Percentiles rank a stretch among this genome's conserved stretches.
Conservation (phyloP, 2,888 invertebrate genomes). For the Volucella inanis region DNA sequence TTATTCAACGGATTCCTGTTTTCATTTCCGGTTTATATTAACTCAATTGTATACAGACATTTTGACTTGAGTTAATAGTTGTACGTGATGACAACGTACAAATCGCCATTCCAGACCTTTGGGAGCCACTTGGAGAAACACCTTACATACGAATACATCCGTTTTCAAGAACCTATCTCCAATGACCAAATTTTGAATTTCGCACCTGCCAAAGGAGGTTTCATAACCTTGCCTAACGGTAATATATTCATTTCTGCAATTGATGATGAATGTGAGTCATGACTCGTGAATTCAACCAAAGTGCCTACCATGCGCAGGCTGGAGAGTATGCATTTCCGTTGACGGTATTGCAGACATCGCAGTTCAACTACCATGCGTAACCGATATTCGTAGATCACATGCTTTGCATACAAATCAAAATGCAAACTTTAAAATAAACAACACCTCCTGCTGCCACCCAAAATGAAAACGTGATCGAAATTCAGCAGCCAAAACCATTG, state of each 20-base stretch:
- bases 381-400: conserved; percentile 61
- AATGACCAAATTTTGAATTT: background rate
- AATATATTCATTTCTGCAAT: background rate
- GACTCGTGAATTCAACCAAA: conserved; percentile 8
- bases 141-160: background rate
- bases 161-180: background rate
- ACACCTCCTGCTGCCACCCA: conserved; percentile 20
- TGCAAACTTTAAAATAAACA: conserved; percentile 38
- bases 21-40: conserved; percentile 39
- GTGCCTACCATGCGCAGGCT: conserved; percentile 29
- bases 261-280: background rate
- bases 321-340: conserved; percentile 59
- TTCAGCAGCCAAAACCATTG: conserved; percentile 10
- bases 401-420: conserved; percentile 57
- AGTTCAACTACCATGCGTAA: conserved; percentile 61
- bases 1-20: background rate
- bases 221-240: background rate
- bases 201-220: background rate
- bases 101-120: conserved; percentile 2
- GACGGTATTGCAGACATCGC: conserved; percentile 6
- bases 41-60: conserved; percentile 15
- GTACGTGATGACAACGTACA: conserved; percentile 36
- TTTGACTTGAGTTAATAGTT: conserved; percentile 31
- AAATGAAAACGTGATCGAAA: conserved; percentile 37
- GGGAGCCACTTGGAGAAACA: background rate